These are phyloP conservation scores for Cyanoramphus novaezelandiae DNA, from an alignment of 2,113 vertebrate species.

Conservation along the genomic window DNA sequence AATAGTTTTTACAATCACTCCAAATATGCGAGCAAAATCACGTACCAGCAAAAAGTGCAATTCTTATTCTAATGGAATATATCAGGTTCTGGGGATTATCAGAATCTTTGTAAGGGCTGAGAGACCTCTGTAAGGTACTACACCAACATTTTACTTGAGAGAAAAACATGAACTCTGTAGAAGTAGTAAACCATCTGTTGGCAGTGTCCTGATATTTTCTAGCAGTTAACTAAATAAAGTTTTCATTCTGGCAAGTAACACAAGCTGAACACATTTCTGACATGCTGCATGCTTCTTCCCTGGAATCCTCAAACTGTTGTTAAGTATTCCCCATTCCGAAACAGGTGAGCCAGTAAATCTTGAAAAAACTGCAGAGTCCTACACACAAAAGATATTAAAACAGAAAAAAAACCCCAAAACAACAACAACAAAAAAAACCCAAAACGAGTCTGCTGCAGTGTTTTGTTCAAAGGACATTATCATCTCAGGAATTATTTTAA, in stretches of 20 bases:
- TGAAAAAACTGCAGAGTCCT: background rate
- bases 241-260: background rate
- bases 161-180: background rate
- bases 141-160: background rate
- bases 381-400: background rate
- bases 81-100: background rate
- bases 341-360: background rate
- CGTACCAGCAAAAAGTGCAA: background rate
- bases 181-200: background rate
- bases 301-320: background rate
- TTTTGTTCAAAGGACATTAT: background rate
- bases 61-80: background rate
- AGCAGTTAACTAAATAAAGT: background rate
- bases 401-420: too few relatives aligned
- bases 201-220: background rate
- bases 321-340: background rate
- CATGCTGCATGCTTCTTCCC: background rate
- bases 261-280: background rate
- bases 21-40: background rate
- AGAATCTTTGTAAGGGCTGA: background rate
- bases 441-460: background rate
- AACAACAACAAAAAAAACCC: background rate
- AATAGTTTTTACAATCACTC: background rate
- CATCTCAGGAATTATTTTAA: background rate
- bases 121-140: background rate